These are phyloP conservation scores for Anguilla japonica DNA, from an alignment of 2,113 vertebrate species.

Conservation along the genomic window DNA sequence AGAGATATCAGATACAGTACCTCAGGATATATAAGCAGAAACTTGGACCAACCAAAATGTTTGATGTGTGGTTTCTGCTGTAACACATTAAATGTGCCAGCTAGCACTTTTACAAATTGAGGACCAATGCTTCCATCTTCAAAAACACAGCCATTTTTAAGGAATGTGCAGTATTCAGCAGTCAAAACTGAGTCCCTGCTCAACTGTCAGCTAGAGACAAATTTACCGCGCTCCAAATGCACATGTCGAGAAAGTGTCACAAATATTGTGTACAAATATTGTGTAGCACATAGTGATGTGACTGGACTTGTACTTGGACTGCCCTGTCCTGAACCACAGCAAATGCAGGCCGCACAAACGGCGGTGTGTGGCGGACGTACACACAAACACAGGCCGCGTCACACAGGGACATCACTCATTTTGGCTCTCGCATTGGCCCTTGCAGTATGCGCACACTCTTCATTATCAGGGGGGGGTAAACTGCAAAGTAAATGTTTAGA, in stretches of 20 bases:
- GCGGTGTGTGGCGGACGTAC: not conserved
- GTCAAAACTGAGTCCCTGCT: not conserved
- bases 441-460: not conserved
- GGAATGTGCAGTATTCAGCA: not conserved
- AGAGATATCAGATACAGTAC: not conserved
- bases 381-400: not conserved
- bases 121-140: not conserved
- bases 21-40: not conserved
- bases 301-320: not conserved
- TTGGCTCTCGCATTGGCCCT: not conserved
- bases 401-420: not conserved
- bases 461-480: not conserved
- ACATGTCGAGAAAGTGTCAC: not conserved
- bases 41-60: not conserved
- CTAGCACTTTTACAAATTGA: not conserved
- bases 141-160: not conserved
- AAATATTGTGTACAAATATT: not conserved
- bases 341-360: not conserved
- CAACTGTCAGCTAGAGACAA: not conserved
- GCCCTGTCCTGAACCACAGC: not conserved
- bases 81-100: not conserved
- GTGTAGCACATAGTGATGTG: not conserved
- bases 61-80: not conserved
- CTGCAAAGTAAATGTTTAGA: not conserved
- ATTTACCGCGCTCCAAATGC: not conserved